phyloP scores from a whole-genome alignment of 1,140 invertebrate genomes.

The Lepidurus packardi region DNA sequence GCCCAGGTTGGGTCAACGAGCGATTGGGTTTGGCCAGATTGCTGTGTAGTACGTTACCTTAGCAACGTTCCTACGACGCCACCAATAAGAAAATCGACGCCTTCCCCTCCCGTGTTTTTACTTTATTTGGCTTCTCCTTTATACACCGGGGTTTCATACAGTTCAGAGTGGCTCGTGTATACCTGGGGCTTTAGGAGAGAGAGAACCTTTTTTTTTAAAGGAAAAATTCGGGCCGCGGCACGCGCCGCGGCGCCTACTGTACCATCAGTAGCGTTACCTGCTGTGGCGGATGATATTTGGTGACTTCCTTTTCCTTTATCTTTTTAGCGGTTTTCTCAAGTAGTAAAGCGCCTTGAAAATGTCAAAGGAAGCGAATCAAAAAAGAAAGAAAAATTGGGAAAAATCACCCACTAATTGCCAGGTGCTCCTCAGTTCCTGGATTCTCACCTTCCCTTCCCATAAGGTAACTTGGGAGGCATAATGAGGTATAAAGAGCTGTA shows the following conservation, averaged over 20 bases:
- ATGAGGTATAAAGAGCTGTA: not conserved
- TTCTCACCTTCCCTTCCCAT: not conserved
- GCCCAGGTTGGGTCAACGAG: conserved; percentile 10
- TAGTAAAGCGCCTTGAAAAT: too few species aligned
- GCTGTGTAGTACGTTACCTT: conserved; percentile 11
- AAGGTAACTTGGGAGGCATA: not conserved
- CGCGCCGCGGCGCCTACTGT: not conserved
- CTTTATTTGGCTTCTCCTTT: not conserved
- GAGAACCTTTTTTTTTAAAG: not conserved
- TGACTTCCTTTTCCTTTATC: not conserved
- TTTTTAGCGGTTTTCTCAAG: not conserved
- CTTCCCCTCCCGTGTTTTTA: not conserved
- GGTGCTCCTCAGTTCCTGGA: not conserved
- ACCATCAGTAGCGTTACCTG: too few species aligned
- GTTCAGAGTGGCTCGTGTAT: too few species aligned
- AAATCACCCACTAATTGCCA: not conserved
- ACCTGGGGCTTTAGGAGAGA: not conserved
- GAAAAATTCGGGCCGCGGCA: not conserved
- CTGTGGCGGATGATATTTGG: not conserved
- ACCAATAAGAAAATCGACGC: conserved; percentile 10
- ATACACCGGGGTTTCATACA: not conserved
- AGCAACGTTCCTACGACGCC: not conserved
- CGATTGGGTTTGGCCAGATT: not conserved
- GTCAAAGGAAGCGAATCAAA: too few species aligned
- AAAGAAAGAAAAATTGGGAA: not conserved